Conservation (phyloP, 2,888 invertebrate species). For the Limnephilus auricula region DNA sequence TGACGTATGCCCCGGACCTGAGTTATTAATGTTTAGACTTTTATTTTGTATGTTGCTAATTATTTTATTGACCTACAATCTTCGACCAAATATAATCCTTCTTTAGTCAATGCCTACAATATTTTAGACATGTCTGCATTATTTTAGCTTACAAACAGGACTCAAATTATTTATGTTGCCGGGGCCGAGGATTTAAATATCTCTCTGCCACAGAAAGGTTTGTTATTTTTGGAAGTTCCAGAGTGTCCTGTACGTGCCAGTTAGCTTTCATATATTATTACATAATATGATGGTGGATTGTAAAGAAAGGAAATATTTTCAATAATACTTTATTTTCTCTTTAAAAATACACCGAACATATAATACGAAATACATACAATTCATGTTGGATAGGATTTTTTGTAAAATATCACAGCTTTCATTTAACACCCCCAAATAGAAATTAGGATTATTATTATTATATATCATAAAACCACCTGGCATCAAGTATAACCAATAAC, state of each 20-base stretch:
- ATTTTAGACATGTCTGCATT: too few relatives aligned
- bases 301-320: neutral
- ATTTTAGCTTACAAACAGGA: neutral
- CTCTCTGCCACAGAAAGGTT: neutral
- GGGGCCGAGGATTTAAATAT: neutral
- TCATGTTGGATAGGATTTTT: neutral
- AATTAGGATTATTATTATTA: neutral
- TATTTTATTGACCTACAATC: neutral
- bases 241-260: neutral
- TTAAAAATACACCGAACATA: neutral
- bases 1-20: too few relatives aligned
- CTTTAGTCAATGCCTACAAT: too few relatives aligned
- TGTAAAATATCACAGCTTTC: neutral
- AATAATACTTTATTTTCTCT: neutral
- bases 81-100: too few relatives aligned
- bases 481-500: neutral
- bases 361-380: neutral
- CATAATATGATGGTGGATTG: neutral
- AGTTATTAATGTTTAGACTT: neutral
- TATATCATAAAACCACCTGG: neutral
- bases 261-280: neutral
- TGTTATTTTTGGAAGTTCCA: neutral
- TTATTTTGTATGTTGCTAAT: neutral
- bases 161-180: neutral
- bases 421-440: neutral